Base-by-base conservation (phyloP, 2,113 vertebrate species). In the Gymnocephalus cernua region DNA sequence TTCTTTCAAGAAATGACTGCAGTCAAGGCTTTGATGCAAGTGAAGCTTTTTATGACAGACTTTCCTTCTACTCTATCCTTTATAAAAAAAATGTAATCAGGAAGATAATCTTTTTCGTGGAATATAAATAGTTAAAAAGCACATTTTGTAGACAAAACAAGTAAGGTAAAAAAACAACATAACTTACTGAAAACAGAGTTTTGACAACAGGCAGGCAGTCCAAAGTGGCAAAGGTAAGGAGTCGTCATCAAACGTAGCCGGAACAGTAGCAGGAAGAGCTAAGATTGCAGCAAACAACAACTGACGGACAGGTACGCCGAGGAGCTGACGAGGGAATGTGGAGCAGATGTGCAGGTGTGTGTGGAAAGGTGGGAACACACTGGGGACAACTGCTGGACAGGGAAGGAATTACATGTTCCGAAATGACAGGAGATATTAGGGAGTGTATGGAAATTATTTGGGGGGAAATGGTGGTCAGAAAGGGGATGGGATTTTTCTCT, bases 301-400 rank as follows among this genome's bases (percentile, higher is more conserved):
- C 25, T 47, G 19, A 29, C 19, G 4, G 19, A 23, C 50, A 18
- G 9, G 38, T 44, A 6, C 35, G 18, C 15, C 1, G 44, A 5
- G n/a, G 16, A 19, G 58, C 35, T 56, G 13, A 48, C 11, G 29
- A 64, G 48, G 38, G 6, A 18, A 23, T 19, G 14, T 56, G 35
- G 6, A 25, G 59, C 50, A 64, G 77, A 48, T 58, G 74, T 53
- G 66, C 66, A 51, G 66, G 48, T 68, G 48, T 21, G 27, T 14
- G 25, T 16, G 48, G 47, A 50, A 68, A 68, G 27, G n/a, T 14
- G 15, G 44, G 23, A 57, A 44, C 23, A 65, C 73, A 27, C 48
- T 21, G 50, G 12, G 62, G 63, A 66, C 51, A 57, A 77, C 27
- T 35, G 23, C 38, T 23, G 62, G 62, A 65, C 48, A 47, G 48